phyloP scores from a whole-genome alignment of 2,797 vertebrate species.

The Alcedo atthis region DNA sequence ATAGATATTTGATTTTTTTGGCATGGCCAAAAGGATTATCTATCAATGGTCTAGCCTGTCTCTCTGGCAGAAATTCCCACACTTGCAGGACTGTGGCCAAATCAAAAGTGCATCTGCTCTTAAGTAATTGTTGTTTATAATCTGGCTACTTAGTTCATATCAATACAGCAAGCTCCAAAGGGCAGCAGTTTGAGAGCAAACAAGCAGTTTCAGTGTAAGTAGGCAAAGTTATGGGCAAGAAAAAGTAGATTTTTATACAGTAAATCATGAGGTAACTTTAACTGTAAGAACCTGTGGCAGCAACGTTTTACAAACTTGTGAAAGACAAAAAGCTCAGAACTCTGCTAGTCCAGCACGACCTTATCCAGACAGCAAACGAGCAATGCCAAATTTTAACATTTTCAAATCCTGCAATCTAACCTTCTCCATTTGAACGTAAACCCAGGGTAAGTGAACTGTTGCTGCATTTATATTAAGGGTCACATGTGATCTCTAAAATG shows the following conservation, averaged over 20 bases:
- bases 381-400: neutral
- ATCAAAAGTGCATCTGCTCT: neutral
- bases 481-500: neutral
- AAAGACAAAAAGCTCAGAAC: neutral
- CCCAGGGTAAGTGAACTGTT: neutral
- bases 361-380: neutral
- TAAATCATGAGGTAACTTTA: neutral
- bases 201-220: neutral
- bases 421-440: neutral
- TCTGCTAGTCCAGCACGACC: neutral
- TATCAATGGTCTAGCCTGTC: neutral
- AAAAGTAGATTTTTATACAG: neutral
- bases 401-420: neutral
- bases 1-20: neutral
- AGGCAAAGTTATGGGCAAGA: neutral
- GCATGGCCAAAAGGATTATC: neutral
- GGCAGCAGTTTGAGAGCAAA: neutral
- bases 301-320: neutral
- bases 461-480: neutral
- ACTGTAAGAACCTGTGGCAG: neutral
- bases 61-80: neutral
- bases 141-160: neutral
- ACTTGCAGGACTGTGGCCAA: rapidly evolving
- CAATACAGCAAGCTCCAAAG: neutral
- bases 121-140: neutral